Conservation (phyloP, 2,888 invertebrate species). For the Lithophane ornitopus region DNA sequence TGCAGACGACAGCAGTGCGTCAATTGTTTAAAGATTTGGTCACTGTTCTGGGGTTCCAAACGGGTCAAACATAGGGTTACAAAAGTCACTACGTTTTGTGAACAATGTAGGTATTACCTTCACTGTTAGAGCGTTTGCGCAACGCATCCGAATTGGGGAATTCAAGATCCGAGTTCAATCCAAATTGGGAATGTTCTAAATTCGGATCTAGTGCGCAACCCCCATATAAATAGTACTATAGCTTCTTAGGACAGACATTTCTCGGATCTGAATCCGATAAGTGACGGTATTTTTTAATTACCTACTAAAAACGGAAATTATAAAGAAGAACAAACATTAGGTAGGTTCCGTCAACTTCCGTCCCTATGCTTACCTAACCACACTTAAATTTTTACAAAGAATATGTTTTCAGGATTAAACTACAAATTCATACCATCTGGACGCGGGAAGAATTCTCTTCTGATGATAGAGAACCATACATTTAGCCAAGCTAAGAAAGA, state of each 20-base stretch:
- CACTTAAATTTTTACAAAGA: conserved; percentile 10
- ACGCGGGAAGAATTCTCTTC: conserved; percentile 64
- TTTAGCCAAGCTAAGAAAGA: conserved; percentile 67
- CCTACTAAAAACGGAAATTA: neutral
- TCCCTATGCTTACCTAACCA: neutral
- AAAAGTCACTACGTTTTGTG: conserved; percentile 65
- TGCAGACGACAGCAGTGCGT: conserved; percentile 61
- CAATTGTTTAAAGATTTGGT: conserved; percentile 66
- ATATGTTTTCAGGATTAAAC: conserved; percentile 58
- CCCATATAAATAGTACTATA: no score
- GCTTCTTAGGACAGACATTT: no score
- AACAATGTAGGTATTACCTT: conserved; percentile 4
- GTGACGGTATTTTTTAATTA: neutral
- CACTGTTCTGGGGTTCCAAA: conserved; percentile 61
- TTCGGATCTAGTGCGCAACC: no score
- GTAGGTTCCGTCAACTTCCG: neutral
- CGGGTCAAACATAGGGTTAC: conserved; percentile 61
- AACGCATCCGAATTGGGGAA: no score
- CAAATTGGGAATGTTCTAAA: no score
- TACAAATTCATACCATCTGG: conserved; percentile 71
- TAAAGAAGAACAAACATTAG: neutral
- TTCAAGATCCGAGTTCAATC: no score
- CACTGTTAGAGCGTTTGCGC: no score
- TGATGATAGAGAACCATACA: conserved; percentile 65
- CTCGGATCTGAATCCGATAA: no score